A percentile compares a stretch with the other conserved stretches of the same genome.
Conservation (phyloP, 2,888 invertebrate species). For the Lasioglossum malachurum region DNA sequence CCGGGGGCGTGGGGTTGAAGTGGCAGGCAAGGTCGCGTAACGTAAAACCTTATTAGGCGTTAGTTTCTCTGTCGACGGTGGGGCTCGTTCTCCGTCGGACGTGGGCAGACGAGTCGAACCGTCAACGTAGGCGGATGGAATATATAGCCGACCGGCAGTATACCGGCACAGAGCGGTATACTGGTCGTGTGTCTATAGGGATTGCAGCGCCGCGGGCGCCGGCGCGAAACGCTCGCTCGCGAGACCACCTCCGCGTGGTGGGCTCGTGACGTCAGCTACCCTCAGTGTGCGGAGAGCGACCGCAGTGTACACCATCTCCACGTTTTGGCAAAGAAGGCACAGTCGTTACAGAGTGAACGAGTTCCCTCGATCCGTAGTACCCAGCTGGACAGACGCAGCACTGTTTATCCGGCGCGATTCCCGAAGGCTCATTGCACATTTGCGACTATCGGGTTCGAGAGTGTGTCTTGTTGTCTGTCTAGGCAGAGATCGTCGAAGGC, state of each 20-base stretch:
- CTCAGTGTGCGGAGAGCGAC: conserved; percentile 84
- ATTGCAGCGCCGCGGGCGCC: conserved; percentile 78
- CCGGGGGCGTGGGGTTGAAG: neutral
- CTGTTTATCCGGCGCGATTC: conserved; percentile 28
- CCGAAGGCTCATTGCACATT: neutral
- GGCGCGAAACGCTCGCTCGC: conserved; percentile 80
- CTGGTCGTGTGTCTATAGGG: conserved; percentile 71
- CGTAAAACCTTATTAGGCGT: conserved; percentile 75
- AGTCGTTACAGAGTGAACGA: conserved; percentile 67
- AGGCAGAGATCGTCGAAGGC: conserved; percentile 6
- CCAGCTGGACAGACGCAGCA: conserved; percentile 53
- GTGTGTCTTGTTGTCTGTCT: neutral
- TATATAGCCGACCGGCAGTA: conserved; percentile 58
- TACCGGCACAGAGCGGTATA: conserved; percentile 65
- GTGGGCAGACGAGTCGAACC: conserved; percentile 63
- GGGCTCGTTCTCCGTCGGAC: conserved; percentile 64
- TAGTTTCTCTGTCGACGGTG: conserved; percentile 70
- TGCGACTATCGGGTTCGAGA: conserved; percentile 1
- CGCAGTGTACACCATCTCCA: conserved; percentile 83
- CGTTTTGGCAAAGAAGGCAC: conserved; percentile 74
- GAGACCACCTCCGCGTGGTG: conserved; percentile 84
- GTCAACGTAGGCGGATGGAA: conserved; percentile 54
- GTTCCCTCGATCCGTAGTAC: conserved; percentile 51
- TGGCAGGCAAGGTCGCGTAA: conserved; percentile 67
- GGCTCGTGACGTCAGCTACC: conserved; percentile 83